Evolutionary conservation across 2,888 invertebrate species (phyloP).

Genomic region (Leucophenga maculata): DNA sequence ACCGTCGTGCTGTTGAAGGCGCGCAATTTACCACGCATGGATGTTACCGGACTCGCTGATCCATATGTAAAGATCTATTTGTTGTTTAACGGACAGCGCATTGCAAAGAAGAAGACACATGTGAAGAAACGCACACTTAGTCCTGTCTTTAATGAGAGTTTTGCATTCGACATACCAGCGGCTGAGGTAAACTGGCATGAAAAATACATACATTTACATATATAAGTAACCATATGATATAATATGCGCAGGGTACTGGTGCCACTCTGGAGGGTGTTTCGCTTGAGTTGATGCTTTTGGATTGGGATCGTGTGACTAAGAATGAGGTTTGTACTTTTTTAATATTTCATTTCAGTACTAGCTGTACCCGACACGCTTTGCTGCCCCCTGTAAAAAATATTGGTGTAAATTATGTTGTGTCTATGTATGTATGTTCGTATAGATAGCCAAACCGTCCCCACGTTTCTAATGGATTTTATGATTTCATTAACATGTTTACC

Average conservation of each 20-base stretch:
- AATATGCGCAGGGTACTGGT: constrained; percentile 65
- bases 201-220: background rate
- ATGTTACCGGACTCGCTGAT: constrained; percentile 96
- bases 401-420: too few species aligned
- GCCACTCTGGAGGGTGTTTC: constrained; percentile 72
- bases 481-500: too few species aligned
- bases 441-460: too few species aligned
- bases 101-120: constrained; percentile 99
- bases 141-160: constrained; percentile 99
- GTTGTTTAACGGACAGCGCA: constrained; percentile 96
- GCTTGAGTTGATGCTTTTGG: constrained; percentile 76
- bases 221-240: background rate
- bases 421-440: too few species aligned
- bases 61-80: constrained; percentile 97
- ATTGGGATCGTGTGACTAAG: constrained; percentile 98
- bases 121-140: constrained; percentile 97
- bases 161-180: constrained; percentile 96
- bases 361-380: too few species aligned
- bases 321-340: constrained; percentile 81
- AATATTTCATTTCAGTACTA: background rate
- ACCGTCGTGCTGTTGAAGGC: constrained; percentile 98
- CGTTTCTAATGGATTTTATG: too few species aligned
- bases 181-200: constrained; percentile 73
- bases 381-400: too few species aligned
- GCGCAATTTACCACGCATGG: constrained; percentile 97